Base-by-base conservation (phyloP, 1,140 invertebrate genomes). In the Drosophila parvula region DNA sequence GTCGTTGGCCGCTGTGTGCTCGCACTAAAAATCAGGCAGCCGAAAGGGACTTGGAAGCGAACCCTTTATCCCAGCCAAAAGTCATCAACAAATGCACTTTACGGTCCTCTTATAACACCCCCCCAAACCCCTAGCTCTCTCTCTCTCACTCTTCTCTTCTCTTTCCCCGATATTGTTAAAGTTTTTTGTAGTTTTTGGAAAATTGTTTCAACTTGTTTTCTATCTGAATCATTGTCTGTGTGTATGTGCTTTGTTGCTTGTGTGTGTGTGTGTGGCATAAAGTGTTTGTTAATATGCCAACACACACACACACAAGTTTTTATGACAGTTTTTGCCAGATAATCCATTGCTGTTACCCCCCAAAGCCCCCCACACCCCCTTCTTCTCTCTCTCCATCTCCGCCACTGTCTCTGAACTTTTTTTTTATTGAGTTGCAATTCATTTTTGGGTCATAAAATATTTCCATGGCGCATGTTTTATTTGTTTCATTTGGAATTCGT, bases 351-450 rank as follows among this genome's bases (percentile, higher is more conserved):
- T 57, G 32, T 44, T 36, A 16, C 27, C 32, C 38, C 48, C 32
- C 18, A 5, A 45, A 27, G 22, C 12, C 16, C 22, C 10, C 16
- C 30, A 30, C 16, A 11, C 8, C 7, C 16, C 11, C 12, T 6
- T 22, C 7, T 30, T 3, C 32, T 22, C 22, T 22, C 22, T 34
- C 44, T 1, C 27, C 34, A 27, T 40, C 28, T 30, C 36, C 30
- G 11, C 4, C 18, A 53, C 30, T 45, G 27, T 32, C 59, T 59
- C 45, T 48, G 50, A 71, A 61, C 48, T 73, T 79, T 60, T 73
- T 79, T 60, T 63, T 73, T 88, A 83, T 86, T 82, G 62, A 88
- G 79, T 85, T 85, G 82, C 82, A 76, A 77, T 81, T 84, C 59
- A 78, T 79, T 83, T 77, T 60, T 67, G 74, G 73, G 53, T 76